These are phyloP conservation scores for Lonchura striata DNA, from an alignment of 2,113 vertebrate genomes.

Conservation along the genomic window DNA sequence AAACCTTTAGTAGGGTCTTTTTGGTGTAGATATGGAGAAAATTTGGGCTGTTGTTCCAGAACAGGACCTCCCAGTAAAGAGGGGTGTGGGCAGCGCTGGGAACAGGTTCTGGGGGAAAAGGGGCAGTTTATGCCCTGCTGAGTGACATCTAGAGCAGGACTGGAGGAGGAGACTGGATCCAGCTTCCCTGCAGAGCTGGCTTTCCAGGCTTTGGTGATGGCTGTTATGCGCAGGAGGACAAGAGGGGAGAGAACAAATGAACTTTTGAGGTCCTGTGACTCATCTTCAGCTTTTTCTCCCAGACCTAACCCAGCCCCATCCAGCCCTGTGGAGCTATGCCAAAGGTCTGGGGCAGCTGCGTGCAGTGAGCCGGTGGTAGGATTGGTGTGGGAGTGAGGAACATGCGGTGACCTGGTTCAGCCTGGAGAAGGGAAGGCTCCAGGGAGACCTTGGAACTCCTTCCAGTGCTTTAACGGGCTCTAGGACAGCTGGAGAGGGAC, in stretches of 20 bases:
- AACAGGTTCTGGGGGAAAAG: not conserved
- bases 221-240: not conserved
- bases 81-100: not conserved
- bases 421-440: not conserved
- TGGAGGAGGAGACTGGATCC: not conserved
- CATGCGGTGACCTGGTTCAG: not conserved
- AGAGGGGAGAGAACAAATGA: not conserved
- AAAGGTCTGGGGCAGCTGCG: not conserved
- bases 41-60: not conserved
- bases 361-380: fast-evolving
- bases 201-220: not conserved
- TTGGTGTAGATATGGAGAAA: not conserved
- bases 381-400: not conserved
- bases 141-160: not conserved
- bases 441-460: not conserved
- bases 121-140: not conserved
- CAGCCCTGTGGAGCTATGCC: not conserved
- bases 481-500: not conserved
- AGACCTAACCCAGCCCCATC: not conserved
- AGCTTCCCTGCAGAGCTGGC: not conserved
- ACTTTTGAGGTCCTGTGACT: not conserved
- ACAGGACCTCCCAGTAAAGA: too few species aligned
- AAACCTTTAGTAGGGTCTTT: not conserved
- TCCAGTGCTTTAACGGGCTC: not conserved
- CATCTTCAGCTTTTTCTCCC: not conserved